Percentiles rank a stretch among this genome's conserved stretches.
phyloP scores from a whole-genome alignment of 2,888 invertebrate genomes.

The Pantelozetes paolii region DNA sequence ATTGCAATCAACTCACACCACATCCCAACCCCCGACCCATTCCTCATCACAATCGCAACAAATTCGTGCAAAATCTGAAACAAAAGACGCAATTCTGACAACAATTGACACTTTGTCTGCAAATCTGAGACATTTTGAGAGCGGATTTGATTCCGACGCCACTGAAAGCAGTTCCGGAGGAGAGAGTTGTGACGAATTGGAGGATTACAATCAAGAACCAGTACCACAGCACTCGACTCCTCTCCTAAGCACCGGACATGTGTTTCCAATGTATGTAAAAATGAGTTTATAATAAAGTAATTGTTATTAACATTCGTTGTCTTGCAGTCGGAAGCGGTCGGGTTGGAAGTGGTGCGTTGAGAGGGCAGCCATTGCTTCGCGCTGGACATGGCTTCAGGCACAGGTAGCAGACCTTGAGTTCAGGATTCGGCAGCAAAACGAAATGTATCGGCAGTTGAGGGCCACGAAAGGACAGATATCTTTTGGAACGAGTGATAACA shows the following conservation, averaged over 20 bases:
- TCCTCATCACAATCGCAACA: background rate
- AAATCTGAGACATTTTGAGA: constrained; percentile 69
- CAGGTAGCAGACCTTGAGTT: constrained; percentile 88
- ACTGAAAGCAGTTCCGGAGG: constrained; percentile 90
- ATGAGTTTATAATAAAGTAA: background rate
- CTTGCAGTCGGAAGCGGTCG: constrained; percentile 44
- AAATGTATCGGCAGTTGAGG: constrained; percentile 62
- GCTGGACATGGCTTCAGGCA: constrained; percentile 89
- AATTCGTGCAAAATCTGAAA: background rate
- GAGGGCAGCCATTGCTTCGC: constrained; percentile 73
- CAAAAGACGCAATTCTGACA: constrained; percentile 60
- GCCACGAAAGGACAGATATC: constrained; percentile 61
- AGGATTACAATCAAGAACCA: constrained; percentile 45
- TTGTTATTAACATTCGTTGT: background rate
- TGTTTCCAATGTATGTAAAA: constrained; percentile 11
- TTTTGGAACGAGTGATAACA: constrained; percentile 46
- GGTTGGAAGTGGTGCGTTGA: constrained; percentile 60
- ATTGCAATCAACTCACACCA: background rate
- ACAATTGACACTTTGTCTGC: constrained; percentile 65
- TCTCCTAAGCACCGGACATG: background rate
- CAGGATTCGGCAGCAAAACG: constrained; percentile 79
- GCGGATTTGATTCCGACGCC: constrained; percentile 81
- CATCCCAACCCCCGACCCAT: background rate
- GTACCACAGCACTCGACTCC: constrained; percentile 25
- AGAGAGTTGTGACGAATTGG: constrained; percentile 84